A percentile compares a stretch with the other conserved stretches of the same genome.
Conservation (phyloP, 2,888 invertebrate species). For the Drosophila rellima region DNA sequence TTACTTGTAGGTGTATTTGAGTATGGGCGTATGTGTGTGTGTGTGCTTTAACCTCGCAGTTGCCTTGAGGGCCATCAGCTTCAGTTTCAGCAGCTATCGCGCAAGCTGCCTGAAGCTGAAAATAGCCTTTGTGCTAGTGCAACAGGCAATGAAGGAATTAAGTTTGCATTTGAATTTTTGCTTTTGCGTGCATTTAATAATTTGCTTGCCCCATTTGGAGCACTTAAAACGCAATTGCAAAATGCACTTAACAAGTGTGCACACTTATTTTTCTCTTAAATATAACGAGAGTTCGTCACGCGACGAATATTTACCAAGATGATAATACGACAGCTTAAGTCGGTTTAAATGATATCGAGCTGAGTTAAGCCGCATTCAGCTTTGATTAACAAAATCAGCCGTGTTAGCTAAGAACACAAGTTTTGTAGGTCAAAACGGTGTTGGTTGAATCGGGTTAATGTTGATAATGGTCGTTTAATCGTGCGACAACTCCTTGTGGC, state of each 20-base stretch:
- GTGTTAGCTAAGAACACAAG: too few relatives aligned
- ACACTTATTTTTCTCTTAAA: constrained; percentile 16
- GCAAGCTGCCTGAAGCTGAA: constrained; percentile 2
- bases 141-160: constrained; percentile 26
- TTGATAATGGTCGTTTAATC: background rate
- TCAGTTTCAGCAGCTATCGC: constrained; percentile 8
- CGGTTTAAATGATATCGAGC: background rate
- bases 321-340: background rate
- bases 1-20: background rate
- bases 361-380: background rate
- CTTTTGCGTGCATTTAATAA: constrained; percentile 32
- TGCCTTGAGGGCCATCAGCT: constrained; percentile 41
- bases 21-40: background rate
- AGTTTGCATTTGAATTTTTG: background rate
- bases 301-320: constrained; percentile 2
- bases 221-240: constrained; percentile 30
- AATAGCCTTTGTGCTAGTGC: constrained; percentile 12
- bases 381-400: too few relatives aligned
- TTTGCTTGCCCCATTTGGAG: constrained; percentile 32
- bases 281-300: constrained; percentile 15
- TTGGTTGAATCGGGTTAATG: too few relatives aligned
- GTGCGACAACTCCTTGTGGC: background rate
- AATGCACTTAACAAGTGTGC: constrained; percentile 33
- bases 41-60: constrained; percentile 33
- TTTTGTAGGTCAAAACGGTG: too few relatives aligned